Evolutionary conservation across 2,888 invertebrate genomes (phyloP).

Genomic region (Anagyrus pseudococci): DNA sequence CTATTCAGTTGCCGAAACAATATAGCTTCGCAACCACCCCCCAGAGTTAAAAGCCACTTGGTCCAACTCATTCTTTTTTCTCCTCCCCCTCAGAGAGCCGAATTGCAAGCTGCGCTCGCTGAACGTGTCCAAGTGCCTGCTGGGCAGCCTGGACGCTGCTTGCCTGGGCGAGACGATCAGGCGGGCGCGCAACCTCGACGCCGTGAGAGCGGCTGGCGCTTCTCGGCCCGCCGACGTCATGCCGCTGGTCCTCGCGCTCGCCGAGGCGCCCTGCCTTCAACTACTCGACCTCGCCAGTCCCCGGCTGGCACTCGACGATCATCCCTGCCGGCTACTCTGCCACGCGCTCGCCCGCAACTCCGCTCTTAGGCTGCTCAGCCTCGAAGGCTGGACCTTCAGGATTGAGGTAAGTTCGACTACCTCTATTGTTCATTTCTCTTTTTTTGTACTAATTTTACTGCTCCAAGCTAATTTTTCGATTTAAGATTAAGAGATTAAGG

Average conservation of each 20-base stretch:
- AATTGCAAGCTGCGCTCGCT: slow-evolving; percentile 65
- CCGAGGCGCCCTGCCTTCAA: slow-evolving; percentile 65
- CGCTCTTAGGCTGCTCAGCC: slow-evolving; percentile 63
- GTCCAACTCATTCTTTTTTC: neutral
- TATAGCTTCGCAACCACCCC: too few relatives aligned
- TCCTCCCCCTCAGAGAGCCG: slow-evolving; percentile 58
- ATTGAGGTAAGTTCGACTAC: slow-evolving; percentile 65
- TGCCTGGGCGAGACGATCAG: slow-evolving; percentile 67
- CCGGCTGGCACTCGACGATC: slow-evolving; percentile 65
- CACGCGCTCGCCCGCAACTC: slow-evolving; percentile 63
- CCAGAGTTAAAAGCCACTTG: too few relatives aligned
- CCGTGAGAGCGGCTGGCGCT: slow-evolving; percentile 65
- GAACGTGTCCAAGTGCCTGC: slow-evolving; percentile 66
- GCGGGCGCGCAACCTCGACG: slow-evolving; percentile 64
- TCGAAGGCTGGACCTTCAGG: slow-evolving; percentile 67
- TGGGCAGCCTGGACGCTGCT: slow-evolving; percentile 65
- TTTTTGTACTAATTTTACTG: neutral
- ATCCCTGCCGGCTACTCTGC: slow-evolving; percentile 62
- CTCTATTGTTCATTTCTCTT: neutral
- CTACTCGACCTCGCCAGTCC: slow-evolving; percentile 66
- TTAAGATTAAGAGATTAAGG: too few relatives aligned
- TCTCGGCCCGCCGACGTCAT: slow-evolving; percentile 66
- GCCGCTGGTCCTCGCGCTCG: slow-evolving; percentile 65
- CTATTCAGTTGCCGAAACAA: too few relatives aligned
- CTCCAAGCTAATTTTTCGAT: neutral